phyloP scores from a whole-genome alignment of 2,888 invertebrate species.

The Amiota communis region DNA sequence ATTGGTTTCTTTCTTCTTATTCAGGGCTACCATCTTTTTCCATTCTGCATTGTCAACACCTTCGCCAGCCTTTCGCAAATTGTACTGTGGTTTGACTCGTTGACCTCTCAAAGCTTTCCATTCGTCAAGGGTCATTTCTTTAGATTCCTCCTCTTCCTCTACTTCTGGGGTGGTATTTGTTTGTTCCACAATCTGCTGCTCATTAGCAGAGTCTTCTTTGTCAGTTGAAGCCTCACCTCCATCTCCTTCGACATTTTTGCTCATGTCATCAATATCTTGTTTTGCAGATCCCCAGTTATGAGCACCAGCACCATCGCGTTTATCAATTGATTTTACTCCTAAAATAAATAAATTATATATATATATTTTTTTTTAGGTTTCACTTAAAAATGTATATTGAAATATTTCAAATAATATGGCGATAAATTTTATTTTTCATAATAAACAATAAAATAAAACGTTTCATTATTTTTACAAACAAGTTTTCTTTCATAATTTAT shows the following conservation, averaged over 20 bases:
- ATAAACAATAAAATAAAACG: too few relatives aligned
- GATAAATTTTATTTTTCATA: neutral
- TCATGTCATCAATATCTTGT: conserved; percentile 84
- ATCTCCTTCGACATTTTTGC: conserved; percentile 54
- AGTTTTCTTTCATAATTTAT: neutral
- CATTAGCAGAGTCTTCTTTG: conserved; percentile 71
- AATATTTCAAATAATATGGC: neutral
- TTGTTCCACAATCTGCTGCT: conserved; percentile 69
- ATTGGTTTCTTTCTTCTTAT: conserved; percentile 78
- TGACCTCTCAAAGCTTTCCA: conserved; percentile 88
- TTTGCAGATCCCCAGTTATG: conserved; percentile 97
- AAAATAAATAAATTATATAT: conserved; percentile 10
- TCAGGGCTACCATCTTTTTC: conserved; percentile 90
- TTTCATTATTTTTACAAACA: too few relatives aligned
- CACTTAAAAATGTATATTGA: too few relatives aligned
- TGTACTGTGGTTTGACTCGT: conserved; percentile 89
- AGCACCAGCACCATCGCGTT: conserved; percentile 94
- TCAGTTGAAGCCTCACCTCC: conserved; percentile 57
- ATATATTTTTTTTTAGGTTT: neutral
- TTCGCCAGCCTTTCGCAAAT: conserved; percentile 94
- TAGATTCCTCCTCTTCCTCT: conserved; percentile 83
- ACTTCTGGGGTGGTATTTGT: conserved; percentile 53
- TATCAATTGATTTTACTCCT: conserved; percentile 90
- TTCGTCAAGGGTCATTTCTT: conserved; percentile 93
- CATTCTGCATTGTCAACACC: conserved; percentile 93